Evolutionary conservation across 2,113 vertebrate species (phyloP).

Genomic region (Mungos mungo): DNA sequence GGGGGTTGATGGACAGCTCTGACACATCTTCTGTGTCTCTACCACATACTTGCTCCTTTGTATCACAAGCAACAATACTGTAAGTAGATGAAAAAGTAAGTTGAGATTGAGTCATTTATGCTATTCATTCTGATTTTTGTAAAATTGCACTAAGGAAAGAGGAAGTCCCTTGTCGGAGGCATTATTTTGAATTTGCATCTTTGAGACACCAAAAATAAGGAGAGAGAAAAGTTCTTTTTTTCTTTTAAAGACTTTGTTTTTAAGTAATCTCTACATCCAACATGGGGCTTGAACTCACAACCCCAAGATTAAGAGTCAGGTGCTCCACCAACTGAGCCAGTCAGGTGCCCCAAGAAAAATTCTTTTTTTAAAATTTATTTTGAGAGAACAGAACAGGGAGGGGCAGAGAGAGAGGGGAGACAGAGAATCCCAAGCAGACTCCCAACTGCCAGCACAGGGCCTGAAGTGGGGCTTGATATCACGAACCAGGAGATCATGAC

Average conservation of each 20-base stretch:
- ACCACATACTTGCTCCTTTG: background rate
- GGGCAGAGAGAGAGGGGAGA: too few relatives aligned
- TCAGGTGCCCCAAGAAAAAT: background rate
- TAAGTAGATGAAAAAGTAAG: slow-evolving; percentile 51
- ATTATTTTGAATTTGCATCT: slow-evolving; percentile 12
- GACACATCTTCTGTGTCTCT: background rate
- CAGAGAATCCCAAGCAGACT: too few relatives aligned
- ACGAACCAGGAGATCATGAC: too few relatives aligned
- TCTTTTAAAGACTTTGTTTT: background rate
- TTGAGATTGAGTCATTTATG: background rate
- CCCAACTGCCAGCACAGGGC: too few relatives aligned
- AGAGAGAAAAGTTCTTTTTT: background rate
- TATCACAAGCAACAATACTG: background rate
- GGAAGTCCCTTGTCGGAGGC: background rate
- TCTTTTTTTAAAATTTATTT: background rate
- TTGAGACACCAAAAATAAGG: background rate
- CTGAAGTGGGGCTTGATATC: too few relatives aligned
- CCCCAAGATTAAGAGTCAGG: background rate
- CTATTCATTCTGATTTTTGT: background rate
- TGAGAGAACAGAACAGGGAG: too few relatives aligned
- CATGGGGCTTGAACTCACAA: background rate
- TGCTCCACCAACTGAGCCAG: background rate
- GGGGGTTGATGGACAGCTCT: background rate
- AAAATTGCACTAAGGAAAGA: background rate
- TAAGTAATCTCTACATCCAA: background rate